These are phyloP conservation scores for Lynx canadensis DNA, from an alignment of 2,113 vertebrate genomes.

Conservation along the genomic window DNA sequence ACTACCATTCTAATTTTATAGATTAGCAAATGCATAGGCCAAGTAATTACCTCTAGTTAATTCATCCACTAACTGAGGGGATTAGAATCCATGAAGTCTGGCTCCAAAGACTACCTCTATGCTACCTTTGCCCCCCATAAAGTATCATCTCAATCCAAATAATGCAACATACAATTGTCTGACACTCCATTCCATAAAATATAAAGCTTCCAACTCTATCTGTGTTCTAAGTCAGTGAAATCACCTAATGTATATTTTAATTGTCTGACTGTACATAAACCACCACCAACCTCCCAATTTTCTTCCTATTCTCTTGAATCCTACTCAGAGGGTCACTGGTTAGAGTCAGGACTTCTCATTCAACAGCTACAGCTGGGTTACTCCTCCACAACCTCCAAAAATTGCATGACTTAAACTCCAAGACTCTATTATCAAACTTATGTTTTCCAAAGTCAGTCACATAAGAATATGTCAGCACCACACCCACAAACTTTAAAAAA, in stretches of 20 bases:
- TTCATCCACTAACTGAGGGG: background rate
- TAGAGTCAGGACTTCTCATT: background rate
- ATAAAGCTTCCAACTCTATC: background rate
- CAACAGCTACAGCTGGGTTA: background rate
- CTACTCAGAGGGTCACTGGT: background rate
- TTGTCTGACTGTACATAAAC: background rate
- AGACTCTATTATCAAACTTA: background rate
- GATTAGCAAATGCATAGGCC: constrained; percentile 41
- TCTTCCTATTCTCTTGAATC: background rate
- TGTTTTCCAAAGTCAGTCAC: background rate
- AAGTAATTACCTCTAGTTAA: constrained; percentile 12
- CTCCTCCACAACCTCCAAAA: background rate
- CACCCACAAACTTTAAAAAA: background rate
- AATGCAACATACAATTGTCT: background rate
- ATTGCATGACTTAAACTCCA: background rate
- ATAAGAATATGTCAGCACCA: background rate
- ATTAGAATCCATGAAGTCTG: background rate
- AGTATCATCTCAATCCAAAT: background rate
- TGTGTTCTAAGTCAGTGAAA: background rate
- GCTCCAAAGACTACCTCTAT: background rate
- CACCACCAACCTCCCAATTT: background rate
- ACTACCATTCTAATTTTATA: constrained; percentile 14
- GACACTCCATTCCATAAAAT: background rate
- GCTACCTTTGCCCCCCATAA: background rate
- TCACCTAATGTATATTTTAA: background rate